Evolutionary conservation across 2,113 vertebrate species (phyloP).

Genomic region (Prochilodus magdalenae): DNA sequence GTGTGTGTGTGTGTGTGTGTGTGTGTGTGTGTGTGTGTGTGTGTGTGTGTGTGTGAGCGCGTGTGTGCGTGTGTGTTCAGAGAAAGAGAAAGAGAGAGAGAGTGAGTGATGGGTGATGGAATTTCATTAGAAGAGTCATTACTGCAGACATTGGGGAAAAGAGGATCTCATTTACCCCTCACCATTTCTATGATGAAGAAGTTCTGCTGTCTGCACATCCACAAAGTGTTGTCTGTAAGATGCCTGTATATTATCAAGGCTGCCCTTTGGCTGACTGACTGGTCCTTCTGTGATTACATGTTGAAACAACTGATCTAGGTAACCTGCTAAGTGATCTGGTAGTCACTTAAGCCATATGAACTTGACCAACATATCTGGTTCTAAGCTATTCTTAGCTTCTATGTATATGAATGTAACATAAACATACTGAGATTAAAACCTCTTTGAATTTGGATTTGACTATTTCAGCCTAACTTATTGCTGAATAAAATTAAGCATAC

Average conservation of each 20-base stretch:
- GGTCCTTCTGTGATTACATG: slow-evolving; percentile 2
- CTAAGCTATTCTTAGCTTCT: not conserved
- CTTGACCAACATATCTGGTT: not conserved
- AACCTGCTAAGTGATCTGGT: not conserved
- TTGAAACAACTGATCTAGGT: slow-evolving; percentile 2
- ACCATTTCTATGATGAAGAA: not conserved
- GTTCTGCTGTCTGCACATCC: slow-evolving; percentile 11
- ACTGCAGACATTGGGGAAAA: slow-evolving; percentile 8
- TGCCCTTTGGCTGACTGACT: slow-evolving; percentile 4
- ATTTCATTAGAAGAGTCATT: slow-evolving; percentile 25
- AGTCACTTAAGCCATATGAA: not conserved
- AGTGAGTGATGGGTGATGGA: not conserved
- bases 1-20: slow-evolving; percentile 14
- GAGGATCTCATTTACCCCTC: slow-evolving; percentile 30
- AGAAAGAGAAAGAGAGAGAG: not conserved
- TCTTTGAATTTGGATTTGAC: too few species aligned
- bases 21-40: slow-evolving; percentile 13
- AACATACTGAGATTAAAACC: too few species aligned
- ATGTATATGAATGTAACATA: not conserved
- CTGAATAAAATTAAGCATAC: too few species aligned
- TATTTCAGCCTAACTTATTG: too few species aligned
- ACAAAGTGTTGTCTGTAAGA: not conserved
- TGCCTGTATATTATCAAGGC: not conserved
- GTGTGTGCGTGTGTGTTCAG: too few species aligned
- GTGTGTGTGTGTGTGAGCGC: slow-evolving; percentile 15